A percentile compares a stretch with the other conserved stretches of the same genome.
These are phyloP conservation scores for Meiosimyza decipiens DNA, from an alignment of 2,888 invertebrate species.

Conservation along the genomic window DNA sequence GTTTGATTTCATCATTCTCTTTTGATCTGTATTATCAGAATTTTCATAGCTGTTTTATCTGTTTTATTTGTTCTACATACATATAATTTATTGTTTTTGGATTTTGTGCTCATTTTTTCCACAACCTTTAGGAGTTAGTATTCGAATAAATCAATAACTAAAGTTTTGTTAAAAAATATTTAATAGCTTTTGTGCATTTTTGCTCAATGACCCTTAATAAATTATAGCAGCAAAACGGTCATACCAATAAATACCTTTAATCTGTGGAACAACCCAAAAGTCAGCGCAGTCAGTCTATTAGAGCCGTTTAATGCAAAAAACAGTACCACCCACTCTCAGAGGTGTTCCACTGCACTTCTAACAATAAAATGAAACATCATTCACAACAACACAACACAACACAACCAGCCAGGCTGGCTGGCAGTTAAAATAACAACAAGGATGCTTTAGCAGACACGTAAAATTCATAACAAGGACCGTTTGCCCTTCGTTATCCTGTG, in stretches of 20 bases:
- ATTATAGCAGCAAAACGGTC: slow-evolving; percentile 37
- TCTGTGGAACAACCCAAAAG: slow-evolving; percentile 47
- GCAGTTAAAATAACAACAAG: slow-evolving; percentile 1
- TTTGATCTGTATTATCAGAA: too few relatives aligned
- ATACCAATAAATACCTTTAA: slow-evolving; percentile 45
- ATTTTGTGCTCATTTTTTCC: too few relatives aligned
- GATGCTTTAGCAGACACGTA: neutral
- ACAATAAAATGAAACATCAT: slow-evolving; percentile 19
- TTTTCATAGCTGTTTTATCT: too few relatives aligned
- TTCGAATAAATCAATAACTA: too few relatives aligned
- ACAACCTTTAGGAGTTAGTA: too few relatives aligned
- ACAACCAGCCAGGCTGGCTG: neutral
- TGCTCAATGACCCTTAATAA: slow-evolving; percentile 45
- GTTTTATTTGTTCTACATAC: too few relatives aligned
- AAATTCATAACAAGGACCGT: neutral
- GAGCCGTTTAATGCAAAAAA: slow-evolving; percentile 43
- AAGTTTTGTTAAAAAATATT: too few relatives aligned
- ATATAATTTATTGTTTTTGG: too few relatives aligned
- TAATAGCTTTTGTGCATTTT: too few relatives aligned
- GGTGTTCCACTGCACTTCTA: neutral
- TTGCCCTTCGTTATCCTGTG: neutral
- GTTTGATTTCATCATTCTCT: too few relatives aligned
- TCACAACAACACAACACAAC: slow-evolving; percentile 15
- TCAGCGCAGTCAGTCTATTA: slow-evolving; percentile 45
- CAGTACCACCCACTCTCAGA: slow-evolving; percentile 24